phyloP scores from a whole-genome alignment of 2,888 invertebrate species.

The Nemotelus pantherinus region DNA sequence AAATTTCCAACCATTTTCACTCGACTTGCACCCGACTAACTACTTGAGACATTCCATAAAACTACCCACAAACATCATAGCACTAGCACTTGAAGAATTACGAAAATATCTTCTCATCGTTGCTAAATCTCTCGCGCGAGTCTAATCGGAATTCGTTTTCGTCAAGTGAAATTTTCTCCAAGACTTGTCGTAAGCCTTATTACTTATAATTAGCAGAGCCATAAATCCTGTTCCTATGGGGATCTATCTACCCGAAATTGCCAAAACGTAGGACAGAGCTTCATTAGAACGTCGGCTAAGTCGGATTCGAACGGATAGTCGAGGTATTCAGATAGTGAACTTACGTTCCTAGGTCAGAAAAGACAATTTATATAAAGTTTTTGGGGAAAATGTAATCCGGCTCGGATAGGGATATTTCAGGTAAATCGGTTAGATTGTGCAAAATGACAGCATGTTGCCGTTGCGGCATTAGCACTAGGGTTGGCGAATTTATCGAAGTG shows the following conservation, averaged over 20 bases:
- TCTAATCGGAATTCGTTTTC: constrained; percentile 7
- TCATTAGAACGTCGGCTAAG: too few relatives aligned
- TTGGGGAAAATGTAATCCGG: too few relatives aligned
- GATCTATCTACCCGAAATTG: neutral
- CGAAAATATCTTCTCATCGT: neutral
- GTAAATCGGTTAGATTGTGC: too few relatives aligned
- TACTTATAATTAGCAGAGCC: constrained; percentile 22
- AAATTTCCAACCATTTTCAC: neutral
- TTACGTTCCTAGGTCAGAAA: too few relatives aligned
- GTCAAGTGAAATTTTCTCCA: neutral
- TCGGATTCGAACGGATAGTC: too few relatives aligned
- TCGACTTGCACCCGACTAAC: neutral
- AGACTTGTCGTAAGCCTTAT: constrained; percentile 11
- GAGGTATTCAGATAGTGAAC: too few relatives aligned
- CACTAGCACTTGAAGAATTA: constrained; percentile 5
- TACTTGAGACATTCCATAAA: constrained; percentile 12
- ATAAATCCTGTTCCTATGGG: neutral
- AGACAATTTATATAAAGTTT: too few relatives aligned
- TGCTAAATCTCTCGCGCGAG: neutral
- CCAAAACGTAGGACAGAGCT: too few relatives aligned
- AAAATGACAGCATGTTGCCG: too few relatives aligned
- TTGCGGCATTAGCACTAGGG: too few relatives aligned
- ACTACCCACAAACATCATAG: constrained; percentile 5
- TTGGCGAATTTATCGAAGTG: too few relatives aligned
- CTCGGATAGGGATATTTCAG: too few relatives aligned